Evolutionary conservation across 2,797 vertebrate genomes (phyloP).

Genomic region (Sebastolobus altivelis): DNA sequence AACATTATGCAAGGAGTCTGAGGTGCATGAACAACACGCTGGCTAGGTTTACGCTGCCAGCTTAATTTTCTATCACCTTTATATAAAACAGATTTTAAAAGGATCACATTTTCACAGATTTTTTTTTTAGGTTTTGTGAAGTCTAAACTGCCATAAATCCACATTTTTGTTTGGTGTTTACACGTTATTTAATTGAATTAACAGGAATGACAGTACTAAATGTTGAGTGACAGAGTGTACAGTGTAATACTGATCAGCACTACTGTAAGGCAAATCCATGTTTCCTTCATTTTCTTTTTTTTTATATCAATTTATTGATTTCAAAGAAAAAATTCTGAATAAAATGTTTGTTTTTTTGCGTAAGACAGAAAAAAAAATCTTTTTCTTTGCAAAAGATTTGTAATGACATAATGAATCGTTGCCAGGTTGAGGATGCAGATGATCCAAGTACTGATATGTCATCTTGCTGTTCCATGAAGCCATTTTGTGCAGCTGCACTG

Average conservation of each 20-base stretch:
- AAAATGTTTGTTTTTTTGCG: not conserved
- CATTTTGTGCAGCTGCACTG: constrained; percentile 1
- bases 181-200: constrained; percentile 33
- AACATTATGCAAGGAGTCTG: constrained; percentile 33
- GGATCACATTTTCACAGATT: not conserved
- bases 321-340: not conserved
- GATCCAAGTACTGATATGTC: constrained; percentile 16
- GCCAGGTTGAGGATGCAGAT: constrained; percentile 10
- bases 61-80: not conserved
- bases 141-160: constrained; percentile 26
- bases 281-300: constrained; percentile 2
- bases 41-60: not conserved
- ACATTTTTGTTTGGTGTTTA: constrained; percentile 30
- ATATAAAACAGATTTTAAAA: constrained; percentile 7
- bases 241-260: constrained; percentile 45
- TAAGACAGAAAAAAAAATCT: not conserved
- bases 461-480: constrained; percentile 12
- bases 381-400: not conserved
- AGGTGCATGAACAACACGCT: not conserved
- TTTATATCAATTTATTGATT: constrained; percentile 11
- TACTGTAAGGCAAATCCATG: constrained; percentile 32
- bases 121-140: not conserved
- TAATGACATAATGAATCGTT: constrained; percentile 3
- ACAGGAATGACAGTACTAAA: constrained; percentile 48
- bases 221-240: constrained; percentile 35